These are phyloP conservation scores for Vollenhovia emeryi DNA, from an alignment of 1,140 invertebrate genomes.

Conservation along the genomic window DNA sequence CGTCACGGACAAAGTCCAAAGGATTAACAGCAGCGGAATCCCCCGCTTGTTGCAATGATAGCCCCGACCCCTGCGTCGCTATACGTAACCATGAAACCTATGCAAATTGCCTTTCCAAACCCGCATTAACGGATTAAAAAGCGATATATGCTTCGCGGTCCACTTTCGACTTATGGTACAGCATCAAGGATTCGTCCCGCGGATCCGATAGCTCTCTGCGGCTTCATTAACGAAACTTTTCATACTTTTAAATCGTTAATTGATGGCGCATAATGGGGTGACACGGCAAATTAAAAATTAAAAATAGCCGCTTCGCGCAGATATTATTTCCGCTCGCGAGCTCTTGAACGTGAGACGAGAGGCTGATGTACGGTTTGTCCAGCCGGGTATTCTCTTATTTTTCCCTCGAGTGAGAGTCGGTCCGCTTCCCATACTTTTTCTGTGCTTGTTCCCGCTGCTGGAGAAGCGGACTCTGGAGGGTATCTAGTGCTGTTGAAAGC, in stretches of 20 bases:
- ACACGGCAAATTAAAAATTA: neutral
- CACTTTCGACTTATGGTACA: conserved; percentile 61
- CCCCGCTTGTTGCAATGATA: conserved; percentile 67
- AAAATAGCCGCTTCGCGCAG: neutral
- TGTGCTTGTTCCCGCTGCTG: neutral
- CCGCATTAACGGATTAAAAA: conserved; percentile 84
- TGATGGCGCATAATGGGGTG: neutral
- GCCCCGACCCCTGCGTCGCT: conserved; percentile 23
- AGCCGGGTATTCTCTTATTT: neutral
- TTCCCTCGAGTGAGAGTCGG: neutral
- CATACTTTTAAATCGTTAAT: neutral
- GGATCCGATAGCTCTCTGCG: conserved; percentile 12
- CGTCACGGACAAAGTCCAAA: conserved; percentile 65
- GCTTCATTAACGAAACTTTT: conserved; percentile 8
- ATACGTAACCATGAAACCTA: conserved; percentile 75
- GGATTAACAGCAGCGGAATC: conserved; percentile 67
- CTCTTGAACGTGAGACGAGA: neutral
- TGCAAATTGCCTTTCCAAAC: conserved; percentile 80
- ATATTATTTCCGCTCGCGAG: neutral
- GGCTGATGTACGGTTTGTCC: neutral
- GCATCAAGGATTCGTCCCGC: conserved; percentile 49
- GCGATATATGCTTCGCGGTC: conserved; percentile 79
- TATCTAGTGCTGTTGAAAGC: conserved; percentile 32
- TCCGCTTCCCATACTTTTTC: neutral
- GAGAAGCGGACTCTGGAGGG: neutral